These are phyloP conservation scores for Phthorimaea operculella DNA, from an alignment of 1,140 invertebrate species.

Conservation along the genomic window DNA sequence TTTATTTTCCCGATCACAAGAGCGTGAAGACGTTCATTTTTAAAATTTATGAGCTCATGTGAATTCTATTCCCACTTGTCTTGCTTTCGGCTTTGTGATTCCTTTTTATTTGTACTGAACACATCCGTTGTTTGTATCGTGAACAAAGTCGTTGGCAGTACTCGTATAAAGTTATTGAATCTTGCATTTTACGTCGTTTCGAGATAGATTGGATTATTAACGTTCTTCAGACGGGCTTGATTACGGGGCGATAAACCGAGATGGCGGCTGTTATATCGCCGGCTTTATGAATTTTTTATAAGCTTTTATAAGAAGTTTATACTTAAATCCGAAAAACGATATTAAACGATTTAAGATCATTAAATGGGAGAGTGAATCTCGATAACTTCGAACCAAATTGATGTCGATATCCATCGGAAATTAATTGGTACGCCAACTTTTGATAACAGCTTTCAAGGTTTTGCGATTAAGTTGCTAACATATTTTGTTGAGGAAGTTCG, in stretches of 20 bases:
- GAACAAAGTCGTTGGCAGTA: no score
- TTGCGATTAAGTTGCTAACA: not conserved
- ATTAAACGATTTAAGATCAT: conserved; percentile 24
- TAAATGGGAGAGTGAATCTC: conserved; percentile 13
- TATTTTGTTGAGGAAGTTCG: not conserved
- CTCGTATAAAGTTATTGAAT: not conserved
- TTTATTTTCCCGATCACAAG: conserved; percentile 50
- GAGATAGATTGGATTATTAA: conserved; percentile 25
- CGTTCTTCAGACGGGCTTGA: conserved; percentile 25
- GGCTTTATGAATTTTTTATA: conserved; percentile 33
- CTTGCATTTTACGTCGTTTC: conserved; percentile 13
- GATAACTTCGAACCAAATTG: conserved; percentile 8
- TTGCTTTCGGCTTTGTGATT: not conserved
- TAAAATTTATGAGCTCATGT: conserved; percentile 31
- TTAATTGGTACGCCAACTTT: not conserved
- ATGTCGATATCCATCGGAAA: not conserved
- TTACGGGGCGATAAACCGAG: conserved; percentile 28
- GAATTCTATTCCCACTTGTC: conserved; percentile 12
- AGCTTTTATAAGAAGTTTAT: conserved; percentile 25
- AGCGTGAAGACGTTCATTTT: conserved; percentile 43
- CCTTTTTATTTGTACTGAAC: not conserved
- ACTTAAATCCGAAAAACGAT: conserved; percentile 20
- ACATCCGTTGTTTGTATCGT: not conserved
- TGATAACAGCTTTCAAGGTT: not conserved
- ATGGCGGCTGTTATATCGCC: conserved; percentile 27